phyloP scores from a whole-genome alignment of 2,888 invertebrate genomes.

The Xestia ashworthii region DNA sequence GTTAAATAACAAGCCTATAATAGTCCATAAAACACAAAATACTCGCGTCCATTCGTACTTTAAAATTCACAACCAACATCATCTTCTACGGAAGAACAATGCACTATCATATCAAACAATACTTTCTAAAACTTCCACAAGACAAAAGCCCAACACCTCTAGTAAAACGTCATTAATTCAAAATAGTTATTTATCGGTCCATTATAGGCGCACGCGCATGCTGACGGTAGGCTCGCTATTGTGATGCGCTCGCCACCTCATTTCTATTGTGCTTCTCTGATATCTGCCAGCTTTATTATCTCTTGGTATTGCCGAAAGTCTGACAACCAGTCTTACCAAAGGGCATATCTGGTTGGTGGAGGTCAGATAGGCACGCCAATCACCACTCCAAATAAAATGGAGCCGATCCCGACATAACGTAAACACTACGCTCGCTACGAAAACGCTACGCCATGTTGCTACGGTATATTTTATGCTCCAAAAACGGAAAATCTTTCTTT shows the following conservation, averaged over 20 bases:
- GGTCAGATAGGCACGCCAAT: background rate
- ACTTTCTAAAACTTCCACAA: conserved; percentile 50
- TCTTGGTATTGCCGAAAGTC: conserved; percentile 7
- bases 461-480: no score
- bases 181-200: conserved; percentile 81
- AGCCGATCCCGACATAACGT: background rate
- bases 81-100: conserved; percentile 4
- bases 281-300: conserved; percentile 66
- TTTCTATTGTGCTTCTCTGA: conserved; percentile 76
- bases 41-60: background rate
- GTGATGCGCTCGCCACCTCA: conserved; percentile 78
- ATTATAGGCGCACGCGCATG: conserved; percentile 73
- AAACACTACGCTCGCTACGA: background rate
- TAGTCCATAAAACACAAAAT: background rate
- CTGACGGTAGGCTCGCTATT: conserved; percentile 70
- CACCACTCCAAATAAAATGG: background rate
- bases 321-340: conserved; percentile 1
- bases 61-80: background rate
- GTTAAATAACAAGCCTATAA: background rate
- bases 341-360: background rate
- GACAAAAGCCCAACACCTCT: conserved; percentile 62
- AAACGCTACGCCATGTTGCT: background rate
- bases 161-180: conserved; percentile 75
- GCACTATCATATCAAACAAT: conserved; percentile 26
- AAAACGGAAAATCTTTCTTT: background rate